Evolutionary conservation across 2,888 invertebrate genomes (phyloP).

Genomic region (Dendrolimus pini): DNA sequence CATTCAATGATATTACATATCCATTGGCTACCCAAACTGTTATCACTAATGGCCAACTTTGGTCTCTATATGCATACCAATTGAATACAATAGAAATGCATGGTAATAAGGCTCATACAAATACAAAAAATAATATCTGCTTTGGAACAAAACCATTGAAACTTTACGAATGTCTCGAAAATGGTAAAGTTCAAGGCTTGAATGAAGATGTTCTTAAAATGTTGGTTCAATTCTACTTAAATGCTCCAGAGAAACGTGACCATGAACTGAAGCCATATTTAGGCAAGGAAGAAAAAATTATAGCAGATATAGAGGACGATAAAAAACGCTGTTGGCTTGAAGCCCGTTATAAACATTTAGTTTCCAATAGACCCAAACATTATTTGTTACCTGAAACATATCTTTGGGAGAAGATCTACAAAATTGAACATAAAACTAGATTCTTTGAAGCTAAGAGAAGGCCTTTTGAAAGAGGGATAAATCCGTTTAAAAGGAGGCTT

Average conservation of each 20-base stretch:
- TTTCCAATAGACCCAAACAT: slow-evolving; percentile 81
- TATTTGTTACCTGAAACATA: slow-evolving; percentile 81
- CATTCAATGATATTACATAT: slow-evolving; percentile 92
- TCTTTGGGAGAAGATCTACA: slow-evolving; percentile 90
- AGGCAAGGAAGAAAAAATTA: slow-evolving; percentile 66
- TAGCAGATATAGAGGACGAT: slow-evolving; percentile 82
- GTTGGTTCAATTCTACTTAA: slow-evolving; percentile 85
- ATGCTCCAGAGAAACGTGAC: slow-evolving; percentile 78
- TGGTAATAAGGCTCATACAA: slow-evolving; percentile 77
- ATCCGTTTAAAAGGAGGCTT: slow-evolving; percentile 79
- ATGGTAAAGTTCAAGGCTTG: slow-evolving; percentile 84
- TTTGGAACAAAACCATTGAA: slow-evolving; percentile 84
- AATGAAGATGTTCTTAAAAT: slow-evolving; percentile 86
- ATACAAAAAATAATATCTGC: slow-evolving; percentile 86
- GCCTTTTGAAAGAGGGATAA: slow-evolving; percentile 80
- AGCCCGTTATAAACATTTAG: slow-evolving; percentile 80
- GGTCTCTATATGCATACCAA: slow-evolving; percentile 94
- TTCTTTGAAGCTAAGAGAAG: slow-evolving; percentile 81
- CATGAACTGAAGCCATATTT: slow-evolving; percentile 86
- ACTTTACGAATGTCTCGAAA: slow-evolving; percentile 84
- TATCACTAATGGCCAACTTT: slow-evolving; percentile 90
- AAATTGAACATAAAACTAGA: slow-evolving; percentile 82
- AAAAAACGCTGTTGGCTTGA: slow-evolving; percentile 84
- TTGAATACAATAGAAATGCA: slow-evolving; percentile 89
- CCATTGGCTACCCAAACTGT: slow-evolving; percentile 93